phyloP scores from a whole-genome alignment of 1,140 invertebrate genomes.

The Anagrus nilaparvatae region DNA sequence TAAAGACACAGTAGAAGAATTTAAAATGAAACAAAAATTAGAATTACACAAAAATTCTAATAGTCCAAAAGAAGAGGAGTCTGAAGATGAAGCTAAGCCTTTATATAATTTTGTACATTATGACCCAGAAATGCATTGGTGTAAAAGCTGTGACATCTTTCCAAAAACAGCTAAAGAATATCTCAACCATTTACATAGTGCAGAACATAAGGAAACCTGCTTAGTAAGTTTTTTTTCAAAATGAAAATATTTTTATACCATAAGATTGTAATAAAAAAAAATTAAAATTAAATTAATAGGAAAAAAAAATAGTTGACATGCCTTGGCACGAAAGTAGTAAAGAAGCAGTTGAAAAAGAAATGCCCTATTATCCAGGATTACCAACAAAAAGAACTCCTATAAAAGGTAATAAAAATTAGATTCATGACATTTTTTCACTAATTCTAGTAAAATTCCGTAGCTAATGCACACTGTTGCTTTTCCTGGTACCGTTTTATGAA shows the following conservation, averaged over 20 bases:
- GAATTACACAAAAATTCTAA: constrained; percentile 29
- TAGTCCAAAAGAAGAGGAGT: constrained; percentile 37
- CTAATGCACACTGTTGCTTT: constrained; percentile 38
- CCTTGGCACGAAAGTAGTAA: constrained; percentile 61
- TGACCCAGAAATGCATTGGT: constrained; percentile 83
- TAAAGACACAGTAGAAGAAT: constrained; percentile 43
- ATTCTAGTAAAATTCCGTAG: constrained; percentile 43
- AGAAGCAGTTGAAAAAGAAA: constrained; percentile 48
- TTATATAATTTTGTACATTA: constrained; percentile 73
- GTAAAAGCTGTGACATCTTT: constrained; percentile 72
- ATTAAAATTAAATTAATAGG: constrained; percentile 31
- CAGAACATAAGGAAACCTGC: constrained; percentile 57
- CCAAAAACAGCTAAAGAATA: constrained; percentile 76
- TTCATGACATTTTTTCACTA: constrained; percentile 31
- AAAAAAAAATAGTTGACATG: constrained; percentile 58
- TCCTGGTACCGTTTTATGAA: too few species aligned
- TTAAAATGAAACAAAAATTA: constrained; percentile 34
- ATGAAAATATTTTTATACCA: not conserved
- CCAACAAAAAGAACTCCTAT: constrained; percentile 68
- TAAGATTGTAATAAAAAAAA: constrained; percentile 4
- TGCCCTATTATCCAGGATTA: constrained; percentile 55
- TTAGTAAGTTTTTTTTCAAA: constrained; percentile 35
- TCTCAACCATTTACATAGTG: constrained; percentile 69
- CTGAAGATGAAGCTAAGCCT: constrained; percentile 30
- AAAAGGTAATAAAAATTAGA: constrained; percentile 50